Evolutionary conservation across 2,797 vertebrate genomes (phyloP), one percentile per base, ranked within the genome.

Genomic region (Nyctalus aviator): DNA sequence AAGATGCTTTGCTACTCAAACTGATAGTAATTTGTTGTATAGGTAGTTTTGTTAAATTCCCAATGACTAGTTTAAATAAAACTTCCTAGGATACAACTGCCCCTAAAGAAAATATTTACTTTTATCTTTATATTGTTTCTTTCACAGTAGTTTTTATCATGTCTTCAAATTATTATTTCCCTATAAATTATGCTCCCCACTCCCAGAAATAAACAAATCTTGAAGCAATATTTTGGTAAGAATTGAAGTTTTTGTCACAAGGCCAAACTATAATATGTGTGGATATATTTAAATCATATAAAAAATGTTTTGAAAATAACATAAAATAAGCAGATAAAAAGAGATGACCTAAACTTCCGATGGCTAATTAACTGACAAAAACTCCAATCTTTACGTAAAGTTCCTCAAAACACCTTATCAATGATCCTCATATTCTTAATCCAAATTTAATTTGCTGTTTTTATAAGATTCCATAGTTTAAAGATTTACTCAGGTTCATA

Each of bases 281-380:
- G 6, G 0, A 37, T 59, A 37, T 62, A 84, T n/a, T 55, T 69
- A 78, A 81, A 86, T 81, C 2, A 73, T 77, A 84, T 25, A 48
- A 2, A 92, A 84, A 64, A 1, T n/a, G 3, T 44, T 59, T 82
- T 48, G 57, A 15, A 66, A 88, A 72, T 71, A 94, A 44, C 2
- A 23, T 71, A 79, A 94, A 90, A 87, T 72, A 72, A 18, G 2
- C 79, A 73, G 30, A 87, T 57, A 84, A 27, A 76, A 91, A 84
- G 0, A 41, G 13, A 20, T 85, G 3, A 64, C 35, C 1, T 48
- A 62, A 55, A 59, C 23, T 72, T 27, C 15, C 20, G 76, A 37
- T 20, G 8, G 5, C 37, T 89, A 88, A 77, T 55, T 88, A 75
- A 44, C 17, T 25, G 46, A 62, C 6, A 5, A 78, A 81, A 78